Conservation (phyloP, 2,888 invertebrate species). For the Caenorhabditis doughertyi region DNA sequence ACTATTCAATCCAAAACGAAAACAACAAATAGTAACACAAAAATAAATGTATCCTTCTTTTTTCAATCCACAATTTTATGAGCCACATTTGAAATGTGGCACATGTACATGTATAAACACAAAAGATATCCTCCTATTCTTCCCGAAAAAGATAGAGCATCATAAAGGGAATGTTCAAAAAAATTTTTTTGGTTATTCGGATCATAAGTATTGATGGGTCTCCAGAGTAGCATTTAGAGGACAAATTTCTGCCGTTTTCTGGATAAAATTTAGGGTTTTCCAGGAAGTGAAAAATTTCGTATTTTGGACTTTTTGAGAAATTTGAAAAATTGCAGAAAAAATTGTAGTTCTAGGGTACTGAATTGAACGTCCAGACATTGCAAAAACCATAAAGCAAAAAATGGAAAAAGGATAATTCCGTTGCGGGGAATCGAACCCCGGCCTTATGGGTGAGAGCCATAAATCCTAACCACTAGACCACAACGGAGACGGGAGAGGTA, state of each 20-base stretch:
- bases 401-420: conserved; percentile 60
- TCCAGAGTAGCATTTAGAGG: conserved; percentile 12
- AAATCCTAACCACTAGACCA: conserved; percentile 72
- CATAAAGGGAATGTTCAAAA: background rate
- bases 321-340: too few relatives aligned
- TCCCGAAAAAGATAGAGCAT: background rate
- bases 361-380: too few relatives aligned
- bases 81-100: conserved; percentile 3
- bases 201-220: background rate
- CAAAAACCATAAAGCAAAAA: too few relatives aligned
- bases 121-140: background rate
- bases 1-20: background rate
- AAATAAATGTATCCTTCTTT: conserved; percentile 7
- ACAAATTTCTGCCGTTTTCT: background rate
- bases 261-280: background rate
- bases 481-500: conserved; percentile 55
- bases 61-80: background rate
- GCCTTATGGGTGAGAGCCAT: conserved; percentile 74
- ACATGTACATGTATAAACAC: conserved; percentile 13
- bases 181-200: background rate
- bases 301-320: conserved; percentile 5
- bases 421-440: conserved; percentile 77
- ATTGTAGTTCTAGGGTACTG: too few relatives aligned
- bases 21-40: background rate
- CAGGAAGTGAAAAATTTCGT: too few relatives aligned